A percentile compares a stretch with the other conserved stretches of the same genome.
Conservation (phyloP, 2,113 vertebrate species). For the Cercocebus atys region DNA sequence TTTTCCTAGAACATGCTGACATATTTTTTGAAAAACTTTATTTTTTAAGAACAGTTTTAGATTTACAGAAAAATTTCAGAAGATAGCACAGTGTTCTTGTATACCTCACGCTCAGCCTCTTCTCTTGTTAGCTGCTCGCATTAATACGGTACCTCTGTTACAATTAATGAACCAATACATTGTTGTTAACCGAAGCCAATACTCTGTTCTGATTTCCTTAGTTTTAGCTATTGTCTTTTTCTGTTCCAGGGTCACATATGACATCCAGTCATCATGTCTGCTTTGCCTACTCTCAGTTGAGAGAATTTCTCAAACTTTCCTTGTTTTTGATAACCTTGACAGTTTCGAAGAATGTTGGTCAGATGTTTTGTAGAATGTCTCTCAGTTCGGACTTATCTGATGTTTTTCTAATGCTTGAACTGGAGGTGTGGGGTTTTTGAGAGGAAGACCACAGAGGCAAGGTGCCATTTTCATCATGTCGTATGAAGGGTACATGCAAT, state of each 20-base stretch:
- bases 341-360: background rate
- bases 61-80: background rate
- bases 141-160: background rate
- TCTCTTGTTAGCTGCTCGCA: background rate
- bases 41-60: background rate
- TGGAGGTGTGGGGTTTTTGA: background rate
- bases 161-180: background rate
- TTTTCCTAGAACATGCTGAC: background rate
- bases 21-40: background rate
- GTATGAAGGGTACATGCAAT: rapidly evolving
- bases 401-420: background rate
- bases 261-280: background rate
- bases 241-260: background rate
- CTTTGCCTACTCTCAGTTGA: background rate
- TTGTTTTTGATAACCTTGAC: background rate
- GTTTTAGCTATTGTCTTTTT: background rate
- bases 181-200: background rate
- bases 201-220: background rate
- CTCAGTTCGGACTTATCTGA: background rate
- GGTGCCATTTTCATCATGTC: background rate
- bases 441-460: background rate
- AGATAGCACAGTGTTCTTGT: background rate
- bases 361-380: background rate
- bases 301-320: background rate
- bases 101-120: background rate